Evolutionary conservation across 2,113 vertebrate genomes (phyloP), one percentile per base, ranked within the genome.

Genomic region (Microcebus ravelobensis): DNA sequence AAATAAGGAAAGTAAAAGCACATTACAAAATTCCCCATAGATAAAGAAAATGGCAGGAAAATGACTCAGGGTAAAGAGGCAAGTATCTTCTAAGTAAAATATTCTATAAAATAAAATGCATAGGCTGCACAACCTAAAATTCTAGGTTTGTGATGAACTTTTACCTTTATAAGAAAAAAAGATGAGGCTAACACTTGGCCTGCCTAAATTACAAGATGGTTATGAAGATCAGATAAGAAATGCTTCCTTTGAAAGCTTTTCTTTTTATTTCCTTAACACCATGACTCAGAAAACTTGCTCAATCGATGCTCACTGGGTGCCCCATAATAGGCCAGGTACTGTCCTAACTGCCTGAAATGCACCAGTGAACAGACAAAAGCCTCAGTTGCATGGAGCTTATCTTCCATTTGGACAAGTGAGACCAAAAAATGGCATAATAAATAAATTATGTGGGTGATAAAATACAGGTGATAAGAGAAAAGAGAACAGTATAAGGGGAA

Each of bases 21-120:
- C 23, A 63, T n/a, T 45, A 61, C 31, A 12, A 87, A 96, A 93
- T 63, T 84, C 50, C 20, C 42, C 57, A 45, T 1, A 77, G 65
- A 76, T 5, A 52, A 59, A 87, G 31, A 73, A 88, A 87, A 31
- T 55, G n/a, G 52, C 23, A 92, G 42, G 79, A 91, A 91, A 94
- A 74, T 88, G 39, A 84, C 18, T 68, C 57, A 80, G 31, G 11
- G 50, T 74, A 93, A 94, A 59, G 65, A 84, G 45, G 57, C 12
- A 61, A 3, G 12, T 67, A 52, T n/a, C 15, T 93, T 87, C 48
- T 80, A 96, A 74, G 81, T 84, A 57, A 82, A 89, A 92, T 21
- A 36, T 39, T 80, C 84, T 80, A 25, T 70, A 39, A 95, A 85
- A 55, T 81, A 70, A 73, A 90, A 59, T 88, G 91, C 87, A 91